Conservation (phyloP, 2,797 vertebrate genomes). For the Argentina silus region DNA sequence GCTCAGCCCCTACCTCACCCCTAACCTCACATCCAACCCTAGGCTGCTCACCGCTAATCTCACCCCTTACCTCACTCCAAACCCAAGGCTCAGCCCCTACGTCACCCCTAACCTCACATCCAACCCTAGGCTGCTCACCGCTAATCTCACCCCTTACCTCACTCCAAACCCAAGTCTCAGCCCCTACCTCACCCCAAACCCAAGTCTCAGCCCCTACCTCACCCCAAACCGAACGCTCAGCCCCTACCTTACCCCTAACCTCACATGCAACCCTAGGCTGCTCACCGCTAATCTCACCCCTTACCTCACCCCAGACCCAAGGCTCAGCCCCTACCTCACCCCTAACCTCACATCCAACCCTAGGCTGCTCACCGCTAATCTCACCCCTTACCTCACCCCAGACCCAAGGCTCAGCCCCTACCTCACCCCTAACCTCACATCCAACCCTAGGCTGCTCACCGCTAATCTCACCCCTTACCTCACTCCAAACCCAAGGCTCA, state of each 20-base stretch:
- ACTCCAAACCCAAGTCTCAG: conserved; percentile 17
- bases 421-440: conserved; percentile 29
- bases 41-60: too few relatives aligned
- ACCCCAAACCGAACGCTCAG: background rate
- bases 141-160: too few relatives aligned
- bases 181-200: conserved; percentile 31
- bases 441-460: conserved; percentile 18
- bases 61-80: too few relatives aligned
- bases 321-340: conserved; percentile 50
- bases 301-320: conserved; percentile 71
- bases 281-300: conserved; percentile 47
- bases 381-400: conserved; percentile 72
- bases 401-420: conserved; percentile 60
- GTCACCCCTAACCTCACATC: too few relatives aligned
- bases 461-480: background rate
- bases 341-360: background rate
- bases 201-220: background rate
- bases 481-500: background rate
- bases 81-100: too few relatives aligned
- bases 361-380: too few relatives aligned
- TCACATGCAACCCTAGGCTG: too few relatives aligned
- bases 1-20: too few relatives aligned
- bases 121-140: too few relatives aligned
- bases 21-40: too few relatives aligned
- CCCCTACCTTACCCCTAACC: too few relatives aligned